These are phyloP conservation scores for Eristalis tenax DNA, from an alignment of 2,888 invertebrate genomes.

Conservation along the genomic window DNA sequence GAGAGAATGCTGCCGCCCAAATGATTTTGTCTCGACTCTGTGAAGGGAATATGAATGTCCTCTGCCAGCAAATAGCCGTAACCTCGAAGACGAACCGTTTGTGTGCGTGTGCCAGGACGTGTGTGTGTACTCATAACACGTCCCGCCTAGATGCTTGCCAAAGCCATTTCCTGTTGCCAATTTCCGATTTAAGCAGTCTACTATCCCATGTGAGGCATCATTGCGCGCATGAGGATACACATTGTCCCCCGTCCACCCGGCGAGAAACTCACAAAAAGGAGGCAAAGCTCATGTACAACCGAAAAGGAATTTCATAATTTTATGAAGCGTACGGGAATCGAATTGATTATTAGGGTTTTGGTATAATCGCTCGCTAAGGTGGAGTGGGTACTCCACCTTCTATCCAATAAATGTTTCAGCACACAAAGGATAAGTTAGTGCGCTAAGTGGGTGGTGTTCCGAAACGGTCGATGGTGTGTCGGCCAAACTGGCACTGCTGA, in stretches of 20 bases:
- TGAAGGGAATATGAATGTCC: constrained; percentile 68
- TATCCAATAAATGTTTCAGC: background rate
- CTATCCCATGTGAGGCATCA: constrained; percentile 45
- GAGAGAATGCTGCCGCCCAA: constrained; percentile 45
- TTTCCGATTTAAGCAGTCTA: constrained; percentile 53
- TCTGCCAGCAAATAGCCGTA: constrained; percentile 48
- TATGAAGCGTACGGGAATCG: constrained; percentile 71
- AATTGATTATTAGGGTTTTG: constrained; percentile 60
- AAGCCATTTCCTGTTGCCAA: constrained; percentile 69
- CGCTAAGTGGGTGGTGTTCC: background rate
- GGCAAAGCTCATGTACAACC: constrained; percentile 35
- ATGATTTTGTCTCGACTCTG: constrained; percentile 62
- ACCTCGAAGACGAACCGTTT: constrained; percentile 38
- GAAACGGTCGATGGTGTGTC: background rate
- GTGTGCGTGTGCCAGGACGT: background rate
- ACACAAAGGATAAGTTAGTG: background rate
- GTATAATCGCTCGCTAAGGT: background rate
- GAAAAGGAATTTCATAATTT: constrained; percentile 64
- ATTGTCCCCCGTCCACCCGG: background rate
- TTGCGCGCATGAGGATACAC: constrained; percentile 25
- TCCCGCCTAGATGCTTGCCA: constrained; percentile 60
- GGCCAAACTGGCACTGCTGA: constrained; percentile 11
- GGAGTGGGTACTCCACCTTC: background rate
- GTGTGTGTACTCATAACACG: constrained; percentile 47
- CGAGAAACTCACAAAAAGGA: background rate